Base-by-base conservation (phyloP, 2,797 vertebrate genomes). In the Hemitrygon akajei region DNA sequence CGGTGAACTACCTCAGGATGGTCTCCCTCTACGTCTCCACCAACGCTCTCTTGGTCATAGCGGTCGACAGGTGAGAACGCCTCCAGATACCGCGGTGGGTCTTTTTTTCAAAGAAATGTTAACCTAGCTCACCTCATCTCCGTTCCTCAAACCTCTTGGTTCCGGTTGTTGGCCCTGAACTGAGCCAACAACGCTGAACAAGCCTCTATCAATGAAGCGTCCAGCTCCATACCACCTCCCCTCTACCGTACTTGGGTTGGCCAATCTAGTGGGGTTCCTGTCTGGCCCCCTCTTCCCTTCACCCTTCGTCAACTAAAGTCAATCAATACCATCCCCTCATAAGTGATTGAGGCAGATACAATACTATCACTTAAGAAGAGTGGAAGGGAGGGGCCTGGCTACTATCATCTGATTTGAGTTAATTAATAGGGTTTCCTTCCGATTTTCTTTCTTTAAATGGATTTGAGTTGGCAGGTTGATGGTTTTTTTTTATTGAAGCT, bases 1-100 rank as follows among this genome's bases (percentile, higher is more conserved):
- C 94, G 0, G 80, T 95, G 37, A 94, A 93, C 91, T 95, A 95
- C 37, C 79, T 95, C 76, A 94, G 95, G 10, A 94, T 94, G 20
- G 93, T 94, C 69, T 95, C 95, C 9, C 95, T 95, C 56, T 95
- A 95, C 34, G 95, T 95, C 18, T 95, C 95, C 34, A 95, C 95
- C 30, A 94, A 95, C 40, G 94, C 94, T 9, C 94, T 95, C 25
- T 76, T 95, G 76, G 94, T 94, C 66, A 95, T 95, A 37, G 94
- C 95, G 1, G 92, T 95, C 66, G 94, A 95, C 94, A 95, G 94
- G 95, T 95, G 37, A 93, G 94, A 89, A 34, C n/a, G 3, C 22
- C 5, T 27, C 71, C 63, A 1, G 20, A 7, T n/a, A 58, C 20
- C 20, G 1, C 2, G 0, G 0, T 34, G 58, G 30, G 1, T 30